Conservation (phyloP, 2,888 invertebrate species). For the Mimas tiliae region DNA sequence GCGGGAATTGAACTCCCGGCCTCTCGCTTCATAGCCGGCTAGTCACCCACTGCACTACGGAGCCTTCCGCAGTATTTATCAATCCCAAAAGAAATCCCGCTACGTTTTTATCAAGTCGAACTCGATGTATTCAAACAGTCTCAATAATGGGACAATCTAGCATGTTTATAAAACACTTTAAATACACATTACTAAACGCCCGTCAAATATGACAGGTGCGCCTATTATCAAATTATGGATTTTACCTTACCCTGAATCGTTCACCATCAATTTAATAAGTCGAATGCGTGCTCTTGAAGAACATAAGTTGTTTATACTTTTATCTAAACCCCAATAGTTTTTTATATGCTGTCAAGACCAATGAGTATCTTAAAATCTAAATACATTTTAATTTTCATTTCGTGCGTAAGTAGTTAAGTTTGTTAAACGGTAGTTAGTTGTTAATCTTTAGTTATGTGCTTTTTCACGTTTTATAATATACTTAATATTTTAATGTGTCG, state of each 20-base stretch:
- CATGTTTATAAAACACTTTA: not conserved
- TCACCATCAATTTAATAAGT: conserved; percentile 34
- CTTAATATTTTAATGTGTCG: not conserved
- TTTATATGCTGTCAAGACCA: conserved; percentile 6
- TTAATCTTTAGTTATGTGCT: not conserved
- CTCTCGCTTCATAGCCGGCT: too few relatives aligned
- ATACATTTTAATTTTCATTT: conserved; percentile 8
- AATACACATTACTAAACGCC: conserved; percentile 35
- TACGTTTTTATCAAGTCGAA: not conserved
- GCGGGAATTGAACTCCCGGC: too few relatives aligned
- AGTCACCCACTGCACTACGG: too few relatives aligned
- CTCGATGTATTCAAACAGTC: not conserved
- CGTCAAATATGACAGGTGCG: conserved; percentile 41
- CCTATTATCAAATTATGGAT: conserved; percentile 44
- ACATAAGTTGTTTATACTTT: conserved; percentile 11
- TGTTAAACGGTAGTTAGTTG: conserved; percentile 4
- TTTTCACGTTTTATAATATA: conserved; percentile 9
- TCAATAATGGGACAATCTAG: conserved; percentile 3
- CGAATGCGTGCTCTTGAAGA: conserved; percentile 14
- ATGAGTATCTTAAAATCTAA: conserved; percentile 15
- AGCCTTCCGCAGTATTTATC: too few relatives aligned
- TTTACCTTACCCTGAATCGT: conserved; percentile 42
- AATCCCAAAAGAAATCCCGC: not conserved
- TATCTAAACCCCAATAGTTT: conserved; percentile 2
- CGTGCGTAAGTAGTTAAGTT: conserved; percentile 11